phyloP scores from a whole-genome alignment of 2,888 invertebrate genomes.

The Drosophila acutilabella region DNA sequence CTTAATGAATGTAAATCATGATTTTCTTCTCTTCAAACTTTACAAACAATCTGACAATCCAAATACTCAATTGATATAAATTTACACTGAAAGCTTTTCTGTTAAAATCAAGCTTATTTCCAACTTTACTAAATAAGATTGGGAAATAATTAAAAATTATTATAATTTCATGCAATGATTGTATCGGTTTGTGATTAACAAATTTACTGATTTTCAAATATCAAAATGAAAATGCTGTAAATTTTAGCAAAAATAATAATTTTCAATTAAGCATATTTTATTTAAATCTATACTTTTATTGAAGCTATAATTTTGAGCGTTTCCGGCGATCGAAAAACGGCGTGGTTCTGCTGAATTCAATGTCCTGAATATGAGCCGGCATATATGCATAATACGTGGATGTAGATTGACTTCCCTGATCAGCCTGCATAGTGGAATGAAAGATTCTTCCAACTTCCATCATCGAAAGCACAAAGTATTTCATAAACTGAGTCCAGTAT shows the following conservation, averaged over 20 bases:
- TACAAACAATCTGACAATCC: background rate
- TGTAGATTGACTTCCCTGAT: conserved; percentile 41
- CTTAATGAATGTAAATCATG: conserved; percentile 25
- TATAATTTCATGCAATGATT: too few relatives aligned
- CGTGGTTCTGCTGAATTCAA: conserved; percentile 4
- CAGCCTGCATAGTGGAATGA: conserved; percentile 73
- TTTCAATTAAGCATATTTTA: too few relatives aligned
- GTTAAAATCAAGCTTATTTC: too few relatives aligned
- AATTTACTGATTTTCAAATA: too few relatives aligned
- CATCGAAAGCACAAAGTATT: conserved; percentile 52
- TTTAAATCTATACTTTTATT: too few relatives aligned
- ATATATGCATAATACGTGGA: conserved; percentile 80
- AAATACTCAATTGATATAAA: background rate
- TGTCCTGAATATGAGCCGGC: conserved; percentile 63
- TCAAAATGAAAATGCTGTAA: too few relatives aligned
- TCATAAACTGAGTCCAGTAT: conserved; percentile 45
- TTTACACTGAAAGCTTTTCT: background rate
- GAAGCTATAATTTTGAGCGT: background rate
- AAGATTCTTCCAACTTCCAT: conserved; percentile 72
- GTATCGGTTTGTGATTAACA: too few relatives aligned
- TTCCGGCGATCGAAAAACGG: background rate
- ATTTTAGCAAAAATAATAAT: too few relatives aligned
- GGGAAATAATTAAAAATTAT: too few relatives aligned
- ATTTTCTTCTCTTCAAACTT: background rate
- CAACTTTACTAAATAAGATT: too few relatives aligned